These are phyloP conservation scores for Aythya baeri DNA, from an alignment of 2,113 vertebrate genomes.

Conservation along the genomic window DNA sequence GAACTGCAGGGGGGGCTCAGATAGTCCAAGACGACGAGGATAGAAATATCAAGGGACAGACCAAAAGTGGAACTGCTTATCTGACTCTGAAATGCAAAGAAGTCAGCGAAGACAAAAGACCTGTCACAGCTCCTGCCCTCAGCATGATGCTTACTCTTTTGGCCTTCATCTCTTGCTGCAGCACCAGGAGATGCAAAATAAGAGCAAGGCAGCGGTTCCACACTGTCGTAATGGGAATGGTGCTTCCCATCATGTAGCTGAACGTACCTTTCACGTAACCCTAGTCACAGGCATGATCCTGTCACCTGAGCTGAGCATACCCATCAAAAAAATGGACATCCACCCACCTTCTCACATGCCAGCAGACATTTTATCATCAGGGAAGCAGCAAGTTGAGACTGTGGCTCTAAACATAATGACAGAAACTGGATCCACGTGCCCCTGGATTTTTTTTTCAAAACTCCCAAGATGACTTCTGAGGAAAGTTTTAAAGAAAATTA, in stretches of 20 bases:
- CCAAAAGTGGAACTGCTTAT: background rate
- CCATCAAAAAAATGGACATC: background rate
- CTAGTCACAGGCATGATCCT: accelerated
- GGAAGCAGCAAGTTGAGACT: background rate
- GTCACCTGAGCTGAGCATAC: background rate
- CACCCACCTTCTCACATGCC: background rate
- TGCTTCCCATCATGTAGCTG: accelerated
- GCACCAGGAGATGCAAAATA: background rate
- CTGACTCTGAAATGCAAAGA: background rate
- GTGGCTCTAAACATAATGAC: background rate
- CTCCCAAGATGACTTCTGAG: background rate
- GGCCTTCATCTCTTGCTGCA: background rate
- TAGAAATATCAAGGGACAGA: background rate
- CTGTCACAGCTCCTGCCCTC: background rate
- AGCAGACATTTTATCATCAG: background rate
- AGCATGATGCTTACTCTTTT: background rate
- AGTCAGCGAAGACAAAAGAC: background rate
- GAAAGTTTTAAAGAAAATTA: background rate
- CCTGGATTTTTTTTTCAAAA: background rate
- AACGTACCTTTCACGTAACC: accelerated
- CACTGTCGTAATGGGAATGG: accelerated
- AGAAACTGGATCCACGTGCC: background rate
- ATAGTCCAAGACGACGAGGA: accelerated
- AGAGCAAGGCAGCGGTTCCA: background rate
- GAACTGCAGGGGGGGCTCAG: background rate